These are phyloP conservation scores for Poliocrania exsul DNA, from an alignment of 2,797 vertebrate species.

Conservation along the genomic window DNA sequence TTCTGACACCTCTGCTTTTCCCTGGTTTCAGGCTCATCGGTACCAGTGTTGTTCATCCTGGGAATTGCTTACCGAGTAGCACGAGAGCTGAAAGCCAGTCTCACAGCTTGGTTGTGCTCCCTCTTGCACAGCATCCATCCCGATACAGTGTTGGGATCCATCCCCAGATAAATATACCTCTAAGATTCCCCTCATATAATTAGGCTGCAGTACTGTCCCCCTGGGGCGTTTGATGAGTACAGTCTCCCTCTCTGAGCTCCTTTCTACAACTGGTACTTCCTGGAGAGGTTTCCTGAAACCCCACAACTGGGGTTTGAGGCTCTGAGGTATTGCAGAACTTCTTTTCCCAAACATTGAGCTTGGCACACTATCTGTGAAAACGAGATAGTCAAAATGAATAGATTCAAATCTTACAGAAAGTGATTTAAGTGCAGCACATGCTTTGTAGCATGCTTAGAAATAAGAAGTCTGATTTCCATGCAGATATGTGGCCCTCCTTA, in stretches of 20 bases:
- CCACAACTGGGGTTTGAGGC: neutral
- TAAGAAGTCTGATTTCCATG: neutral
- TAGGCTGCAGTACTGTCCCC: neutral
- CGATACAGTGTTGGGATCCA: neutral
- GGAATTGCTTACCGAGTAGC: neutral
- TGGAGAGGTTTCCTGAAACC: neutral
- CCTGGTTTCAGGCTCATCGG: neutral
- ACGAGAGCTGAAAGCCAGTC: neutral
- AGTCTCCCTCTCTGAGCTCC: neutral
- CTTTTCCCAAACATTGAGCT: neutral
- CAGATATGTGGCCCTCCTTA: neutral
- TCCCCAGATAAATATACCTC: neutral
- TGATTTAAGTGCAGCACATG: neutral
- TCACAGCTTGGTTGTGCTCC: neutral
- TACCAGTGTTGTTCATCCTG: neutral
- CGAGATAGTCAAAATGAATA: neutral
- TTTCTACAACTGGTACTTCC: neutral
- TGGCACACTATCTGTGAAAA: neutral
- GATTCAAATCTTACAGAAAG: neutral
- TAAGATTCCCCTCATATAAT: neutral
- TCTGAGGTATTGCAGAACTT: neutral
- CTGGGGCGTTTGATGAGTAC: neutral
- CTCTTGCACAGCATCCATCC: neutral
- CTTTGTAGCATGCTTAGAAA: neutral
- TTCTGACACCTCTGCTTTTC: neutral